Evolutionary conservation across 2,888 invertebrate species (phyloP).

Genomic region (Steromphala cineraria): DNA sequence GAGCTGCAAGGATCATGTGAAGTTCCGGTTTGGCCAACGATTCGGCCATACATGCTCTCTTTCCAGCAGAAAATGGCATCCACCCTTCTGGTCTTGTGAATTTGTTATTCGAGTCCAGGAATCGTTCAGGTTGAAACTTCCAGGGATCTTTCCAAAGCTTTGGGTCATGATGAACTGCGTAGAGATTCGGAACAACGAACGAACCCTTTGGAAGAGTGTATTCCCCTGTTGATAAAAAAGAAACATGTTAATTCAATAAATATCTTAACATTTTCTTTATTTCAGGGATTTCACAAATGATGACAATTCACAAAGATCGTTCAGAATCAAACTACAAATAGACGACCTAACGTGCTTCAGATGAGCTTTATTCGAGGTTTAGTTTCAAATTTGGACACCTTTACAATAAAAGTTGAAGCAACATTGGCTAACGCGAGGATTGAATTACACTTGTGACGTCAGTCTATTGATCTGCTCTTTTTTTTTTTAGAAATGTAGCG

Average conservation of each 20-base stretch:
- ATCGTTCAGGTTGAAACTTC: constrained; percentile 59
- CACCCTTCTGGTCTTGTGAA: constrained; percentile 53
- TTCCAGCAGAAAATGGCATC: constrained; percentile 65
- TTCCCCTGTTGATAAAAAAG: constrained; percentile 30
- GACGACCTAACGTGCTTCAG: too few species aligned
- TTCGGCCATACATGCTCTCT: constrained; percentile 63
- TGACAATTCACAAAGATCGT: too few species aligned
- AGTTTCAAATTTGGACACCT: too few species aligned
- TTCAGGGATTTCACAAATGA: too few species aligned
- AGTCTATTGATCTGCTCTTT: too few species aligned
- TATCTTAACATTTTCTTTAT: too few species aligned
- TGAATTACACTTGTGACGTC: too few species aligned
- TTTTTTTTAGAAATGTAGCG: too few species aligned
- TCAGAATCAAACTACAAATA: too few species aligned
- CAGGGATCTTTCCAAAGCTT: constrained; percentile 53
- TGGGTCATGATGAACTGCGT: constrained; percentile 56
- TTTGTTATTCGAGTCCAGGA: constrained; percentile 54
- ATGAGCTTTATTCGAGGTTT: too few species aligned
- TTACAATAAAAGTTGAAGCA: too few species aligned
- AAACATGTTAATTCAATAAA: neutral
- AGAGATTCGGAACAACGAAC: constrained; percentile 49
- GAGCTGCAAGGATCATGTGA: constrained; percentile 46
- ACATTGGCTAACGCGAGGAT: too few species aligned
- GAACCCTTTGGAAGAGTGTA: constrained; percentile 58
- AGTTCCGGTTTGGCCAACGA: constrained; percentile 59